Evolutionary conservation across 2,113 vertebrate genomes (phyloP), one percentile per base, ranked within the genome.

Genomic region (Stigmatopora argus): DNA sequence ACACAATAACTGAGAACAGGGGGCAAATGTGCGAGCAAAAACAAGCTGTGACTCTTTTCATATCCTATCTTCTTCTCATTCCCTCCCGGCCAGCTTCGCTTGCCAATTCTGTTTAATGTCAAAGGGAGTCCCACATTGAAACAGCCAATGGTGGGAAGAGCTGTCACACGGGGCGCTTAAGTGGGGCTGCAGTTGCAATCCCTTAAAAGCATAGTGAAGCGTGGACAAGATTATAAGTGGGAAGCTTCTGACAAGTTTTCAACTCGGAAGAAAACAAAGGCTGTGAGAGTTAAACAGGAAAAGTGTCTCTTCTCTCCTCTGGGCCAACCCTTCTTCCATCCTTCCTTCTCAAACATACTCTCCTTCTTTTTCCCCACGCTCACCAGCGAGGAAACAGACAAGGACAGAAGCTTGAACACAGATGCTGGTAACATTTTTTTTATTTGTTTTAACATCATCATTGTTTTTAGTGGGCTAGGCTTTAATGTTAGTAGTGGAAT

Each of bases 331-430:
- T 67, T 61, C 57, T 58, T 46, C 44, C 47, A 57, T 85, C 68
- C 26, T 64, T 65, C 63, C 63, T 74, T 81, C 52, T 74, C 60
- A 70, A 63, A 79, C 64, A 75, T 57, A 71, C 64, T 77, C 10
- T 68, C 57, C 69, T 66, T 82, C 60, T 86, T 69, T 21, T 67
- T 64, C 66, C 62, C 53, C 75, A 82, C 75, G 78, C 78, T 78
- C 19, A 72, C 79, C 86, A 85, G 83, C 82, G 83, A 77, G 76
- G 83, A 81, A 48, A 82, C 81, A 67, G 74, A 85, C 67, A 78
- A 71, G 77, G 82, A 88, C 77, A 79, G 19, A 87, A 71, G 59
- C 72, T 85, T 86, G 76, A 87, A 78, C 76, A 83, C 78, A 64
- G 81, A 87, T 35, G 62, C 81, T 48, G 87, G 87, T 89, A 87